Conservation (phyloP, 1,140 invertebrate species). For the Drosophila ironensis region DNA sequence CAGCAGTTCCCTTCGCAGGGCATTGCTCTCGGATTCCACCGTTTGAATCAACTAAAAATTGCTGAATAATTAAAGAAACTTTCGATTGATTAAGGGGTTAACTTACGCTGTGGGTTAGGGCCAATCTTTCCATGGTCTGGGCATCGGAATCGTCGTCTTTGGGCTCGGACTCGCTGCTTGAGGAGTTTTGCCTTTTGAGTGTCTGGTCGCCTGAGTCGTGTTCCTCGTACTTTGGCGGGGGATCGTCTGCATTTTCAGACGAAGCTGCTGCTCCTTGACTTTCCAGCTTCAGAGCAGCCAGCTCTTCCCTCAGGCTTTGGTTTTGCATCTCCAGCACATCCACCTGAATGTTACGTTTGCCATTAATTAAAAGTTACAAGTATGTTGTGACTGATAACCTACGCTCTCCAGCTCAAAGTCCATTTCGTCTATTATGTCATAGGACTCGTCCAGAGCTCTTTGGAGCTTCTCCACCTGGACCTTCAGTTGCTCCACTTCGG, state of each 20-base stretch:
- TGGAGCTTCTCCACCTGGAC: conserved; percentile 61
- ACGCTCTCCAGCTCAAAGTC: conserved; percentile 79
- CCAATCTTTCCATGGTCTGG: conserved; percentile 58
- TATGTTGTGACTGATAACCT: neutral
- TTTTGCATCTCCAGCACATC: conserved; percentile 77
- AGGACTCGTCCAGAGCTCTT: conserved; percentile 64
- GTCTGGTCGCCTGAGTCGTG: neutral
- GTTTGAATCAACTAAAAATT: conserved; percentile 51
- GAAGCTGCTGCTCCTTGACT: neutral
- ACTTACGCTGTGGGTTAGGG: conserved; percentile 65
- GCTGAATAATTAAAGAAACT: neutral
- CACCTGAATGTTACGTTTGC: conserved; percentile 29
- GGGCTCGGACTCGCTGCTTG: conserved; percentile 26
- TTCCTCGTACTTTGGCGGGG: conserved; percentile 51
- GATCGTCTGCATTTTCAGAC: conserved; percentile 31
- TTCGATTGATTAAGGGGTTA: neutral
- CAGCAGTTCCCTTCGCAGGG: conserved; percentile 60
- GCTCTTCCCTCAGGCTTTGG: conserved; percentile 54
- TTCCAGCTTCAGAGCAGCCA: conserved; percentile 39
- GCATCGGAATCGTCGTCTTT: conserved; percentile 50
- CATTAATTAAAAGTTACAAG: neutral
- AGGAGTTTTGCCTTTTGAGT: conserved; percentile 9
- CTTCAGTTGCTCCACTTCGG: conserved; percentile 41
- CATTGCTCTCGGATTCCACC: conserved; percentile 61
- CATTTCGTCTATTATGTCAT: conserved; percentile 79